A percentile compares a stretch with the other conserved stretches of the same genome.
These are phyloP conservation scores for Phoxinus phoxinus DNA, from an alignment of 2,113 vertebrate genomes.

Conservation along the genomic window DNA sequence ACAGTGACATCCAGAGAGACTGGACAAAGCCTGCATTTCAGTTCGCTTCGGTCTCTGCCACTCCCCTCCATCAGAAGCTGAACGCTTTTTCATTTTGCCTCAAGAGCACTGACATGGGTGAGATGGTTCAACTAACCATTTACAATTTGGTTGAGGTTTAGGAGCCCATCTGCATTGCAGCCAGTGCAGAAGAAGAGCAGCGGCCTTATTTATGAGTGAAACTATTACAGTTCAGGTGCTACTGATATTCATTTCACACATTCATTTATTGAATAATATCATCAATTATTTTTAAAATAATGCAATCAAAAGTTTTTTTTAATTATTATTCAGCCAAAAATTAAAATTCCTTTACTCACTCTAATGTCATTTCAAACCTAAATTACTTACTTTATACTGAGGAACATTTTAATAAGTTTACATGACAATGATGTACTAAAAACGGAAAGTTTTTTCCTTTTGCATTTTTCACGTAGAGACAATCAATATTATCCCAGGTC, in stretches of 20 bases:
- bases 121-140: slow-evolving; percentile 31
- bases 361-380: background rate
- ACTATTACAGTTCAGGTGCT: background rate
- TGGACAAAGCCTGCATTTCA: slow-evolving; percentile 53
- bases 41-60: slow-evolving; percentile 45
- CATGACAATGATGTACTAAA: no score
- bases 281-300: no score
- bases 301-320: no score
- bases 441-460: no score
- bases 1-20: slow-evolving; percentile 55
- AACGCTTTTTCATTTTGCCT: slow-evolving; percentile 28
- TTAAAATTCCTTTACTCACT: background rate
- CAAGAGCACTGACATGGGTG: slow-evolving; percentile 3
- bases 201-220: background rate
- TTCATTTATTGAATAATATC: background rate
- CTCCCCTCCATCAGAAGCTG: slow-evolving; percentile 36
- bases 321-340: no score
- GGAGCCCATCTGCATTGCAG: slow-evolving; percentile 15
- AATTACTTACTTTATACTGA: background rate
- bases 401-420: no score
- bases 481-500: no score
- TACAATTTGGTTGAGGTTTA: slow-evolving; percentile 26
- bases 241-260: background rate
- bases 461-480: no score
- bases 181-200: background rate